Evolutionary conservation across 2,113 vertebrate genomes (phyloP), one percentile per base, ranked within the genome.

Genomic region (Laticauda colubrina): DNA sequence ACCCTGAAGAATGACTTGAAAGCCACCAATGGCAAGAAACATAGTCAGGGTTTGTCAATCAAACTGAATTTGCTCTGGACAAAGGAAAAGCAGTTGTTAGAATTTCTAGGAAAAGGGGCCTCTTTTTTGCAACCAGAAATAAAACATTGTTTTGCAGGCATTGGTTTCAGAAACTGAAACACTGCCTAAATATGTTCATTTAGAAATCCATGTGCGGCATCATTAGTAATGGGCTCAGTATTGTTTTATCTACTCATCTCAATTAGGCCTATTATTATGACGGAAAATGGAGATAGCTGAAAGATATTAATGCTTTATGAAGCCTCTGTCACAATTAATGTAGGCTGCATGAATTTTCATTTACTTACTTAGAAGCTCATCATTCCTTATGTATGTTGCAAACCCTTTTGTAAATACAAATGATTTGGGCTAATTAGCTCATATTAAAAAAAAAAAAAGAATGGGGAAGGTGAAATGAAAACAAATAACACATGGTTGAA

Each of bases 401-500:
- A 97, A 97, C 96, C 97, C 95, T 97, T 96, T 97, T 97, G 97
- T 96, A 97, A 97, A 97, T 96, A 97, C 97, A 98, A 98, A 98
- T 98, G 96, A 97, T 98, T 97, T 97, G 96, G 97, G 97, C 97
- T 98, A 98, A 98, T 98, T 97, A 97, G 96, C 97, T 98, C 97
- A 97, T 97, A 81, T 43, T 61, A 2, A 96, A 90, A 97, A 92
- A 96, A 90, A 97, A 92, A 57, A 29, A 48, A 15, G 53, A 10
- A 39, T 97, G 96, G 95, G 94, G 87, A 94, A 96, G 95, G 96
- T 96, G 95, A 95, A 97, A 97, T 96, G 97, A 97, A 97, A 98
- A 98, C 97, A 97, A 98, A 98, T 97, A 97, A 95, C 96, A 98
- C 97, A 97, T 97, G 97, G 97, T 97, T 96, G 97, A 97, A 97